Evolutionary conservation across 2,113 vertebrate species (phyloP).

Genomic region (Pogona vitticeps): DNA sequence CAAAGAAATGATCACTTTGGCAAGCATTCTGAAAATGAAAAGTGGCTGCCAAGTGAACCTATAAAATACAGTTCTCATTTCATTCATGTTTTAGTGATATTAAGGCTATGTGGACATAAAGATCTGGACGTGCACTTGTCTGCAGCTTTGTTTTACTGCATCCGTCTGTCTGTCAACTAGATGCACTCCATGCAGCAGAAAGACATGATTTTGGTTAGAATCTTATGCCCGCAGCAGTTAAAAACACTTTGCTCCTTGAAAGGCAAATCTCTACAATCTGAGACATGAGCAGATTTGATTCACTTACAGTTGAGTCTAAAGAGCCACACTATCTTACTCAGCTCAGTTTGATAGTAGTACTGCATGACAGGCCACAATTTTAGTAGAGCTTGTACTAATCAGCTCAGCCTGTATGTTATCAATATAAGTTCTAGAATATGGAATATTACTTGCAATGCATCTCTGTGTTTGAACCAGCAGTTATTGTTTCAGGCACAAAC

Average conservation of each 20-base stretch:
- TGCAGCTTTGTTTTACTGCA: background rate
- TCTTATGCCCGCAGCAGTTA: too few relatives aligned
- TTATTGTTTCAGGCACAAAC: background rate
- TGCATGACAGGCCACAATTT: background rate
- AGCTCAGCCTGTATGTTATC: background rate
- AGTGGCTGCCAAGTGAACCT: conserved; percentile 55
- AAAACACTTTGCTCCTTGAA: background rate
- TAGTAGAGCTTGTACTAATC: background rate
- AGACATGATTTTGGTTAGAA: too few relatives aligned
- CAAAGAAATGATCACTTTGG: conserved; percentile 50
- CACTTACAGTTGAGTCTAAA: background rate
- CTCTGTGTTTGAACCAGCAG: background rate
- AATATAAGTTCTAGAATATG: background rate
- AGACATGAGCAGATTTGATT: too few relatives aligned
- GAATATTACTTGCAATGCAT: background rate
- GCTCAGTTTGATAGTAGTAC: background rate
- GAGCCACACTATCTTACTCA: background rate
- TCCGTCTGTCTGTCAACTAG: too few relatives aligned
- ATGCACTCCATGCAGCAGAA: too few relatives aligned
- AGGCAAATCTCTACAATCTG: background rate
- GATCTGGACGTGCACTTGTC: conserved; percentile 6
- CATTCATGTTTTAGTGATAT: conserved; percentile 38
- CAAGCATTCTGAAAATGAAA: conserved; percentile 53
- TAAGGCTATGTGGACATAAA: background rate
- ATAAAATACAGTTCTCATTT: conserved; percentile 21